Conservation (phyloP, 2,888 invertebrate genomes). For the Willowsia nigromaculata region DNA sequence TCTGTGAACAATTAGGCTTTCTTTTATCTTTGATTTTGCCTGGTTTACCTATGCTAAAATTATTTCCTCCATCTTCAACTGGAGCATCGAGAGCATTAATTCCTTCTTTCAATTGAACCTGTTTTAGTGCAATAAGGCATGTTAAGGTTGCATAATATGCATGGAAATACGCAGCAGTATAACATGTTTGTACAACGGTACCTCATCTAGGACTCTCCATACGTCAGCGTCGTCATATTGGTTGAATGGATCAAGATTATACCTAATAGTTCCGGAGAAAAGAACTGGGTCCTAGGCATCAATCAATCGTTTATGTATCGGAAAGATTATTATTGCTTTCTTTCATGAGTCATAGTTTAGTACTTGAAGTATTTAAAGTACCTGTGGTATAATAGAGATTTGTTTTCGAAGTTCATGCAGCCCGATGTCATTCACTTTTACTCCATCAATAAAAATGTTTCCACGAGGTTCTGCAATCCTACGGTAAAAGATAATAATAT, state of each 20-base stretch:
- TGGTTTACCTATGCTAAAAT: conserved; percentile 75
- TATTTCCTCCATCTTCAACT: conserved; percentile 72
- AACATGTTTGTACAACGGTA: conserved; percentile 80
- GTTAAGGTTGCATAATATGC: not conserved
- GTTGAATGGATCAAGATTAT: conserved; percentile 94
- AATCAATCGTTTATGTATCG: too few relatives aligned
- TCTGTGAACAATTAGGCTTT: too few relatives aligned
- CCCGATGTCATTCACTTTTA: conserved; percentile 82
- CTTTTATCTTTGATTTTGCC: too few relatives aligned
- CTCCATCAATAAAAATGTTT: conserved; percentile 90
- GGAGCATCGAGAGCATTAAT: conserved; percentile 64
- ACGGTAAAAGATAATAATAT: too few relatives aligned
- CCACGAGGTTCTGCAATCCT: conserved; percentile 94
- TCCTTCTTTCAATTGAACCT: conserved; percentile 73
- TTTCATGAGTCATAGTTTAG: too few relatives aligned
- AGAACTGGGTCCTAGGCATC: conserved; percentile 92
- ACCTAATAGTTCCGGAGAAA: conserved; percentile 92
- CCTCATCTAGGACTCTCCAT: conserved; percentile 92
- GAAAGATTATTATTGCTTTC: too few relatives aligned
- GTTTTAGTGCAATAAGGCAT: not conserved
- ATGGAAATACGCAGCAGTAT: too few relatives aligned
- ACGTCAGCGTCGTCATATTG: conserved; percentile 89
- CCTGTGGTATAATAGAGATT: conserved; percentile 96
- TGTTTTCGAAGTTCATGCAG: conserved; percentile 87
- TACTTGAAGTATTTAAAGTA: too few relatives aligned